A percentile compares a stretch with the other conserved stretches of the same genome.
Evolutionary conservation across 1,140 invertebrate genomes (phyloP).

Genomic region (Globodera ellingtonae): DNA sequence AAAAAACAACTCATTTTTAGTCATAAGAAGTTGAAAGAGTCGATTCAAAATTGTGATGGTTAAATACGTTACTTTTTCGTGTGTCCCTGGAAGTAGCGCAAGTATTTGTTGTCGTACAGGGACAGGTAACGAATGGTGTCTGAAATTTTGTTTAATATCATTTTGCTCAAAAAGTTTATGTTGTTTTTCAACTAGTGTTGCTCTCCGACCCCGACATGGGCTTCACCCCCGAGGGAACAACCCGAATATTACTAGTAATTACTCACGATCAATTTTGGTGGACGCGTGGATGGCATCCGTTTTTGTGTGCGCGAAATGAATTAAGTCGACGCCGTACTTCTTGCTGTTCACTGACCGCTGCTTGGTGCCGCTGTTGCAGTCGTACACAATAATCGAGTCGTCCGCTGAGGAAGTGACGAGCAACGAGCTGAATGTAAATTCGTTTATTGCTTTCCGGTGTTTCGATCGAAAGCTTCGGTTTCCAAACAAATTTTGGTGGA

Average conservation of each 20-base stretch:
- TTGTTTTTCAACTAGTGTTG: too few species aligned
- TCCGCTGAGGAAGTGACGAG: constrained; percentile 97
- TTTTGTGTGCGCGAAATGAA: constrained; percentile 95
- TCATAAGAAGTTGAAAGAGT: too few species aligned
- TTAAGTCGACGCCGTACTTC: constrained; percentile 98
- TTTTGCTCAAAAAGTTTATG: too few species aligned
- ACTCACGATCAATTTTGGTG: constrained; percentile 87
- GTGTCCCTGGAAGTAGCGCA: constrained; percentile 84
- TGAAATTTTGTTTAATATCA: constrained; percentile 66
- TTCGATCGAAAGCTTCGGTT: too few species aligned
- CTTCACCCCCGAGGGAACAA: too few species aligned
- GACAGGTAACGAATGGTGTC: constrained; percentile 96
- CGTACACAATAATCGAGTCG: constrained; percentile 98
- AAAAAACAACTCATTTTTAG: not conserved
- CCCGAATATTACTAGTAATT: constrained; percentile 13
- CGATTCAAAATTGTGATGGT: not conserved
- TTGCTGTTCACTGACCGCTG: constrained; percentile 88
- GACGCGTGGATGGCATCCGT: constrained; percentile 98
- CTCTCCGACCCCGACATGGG: too few species aligned
- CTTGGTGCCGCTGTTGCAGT: constrained; percentile 92
- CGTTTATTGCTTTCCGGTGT: not conserved
- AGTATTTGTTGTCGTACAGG: constrained; percentile 97
- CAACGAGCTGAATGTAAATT: constrained; percentile 7
- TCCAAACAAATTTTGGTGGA: too few species aligned
- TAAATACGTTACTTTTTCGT: constrained; percentile 77